Base-by-base conservation (phyloP, 2,113 vertebrate species). In the Brachyhypopomus gauderio region DNA sequence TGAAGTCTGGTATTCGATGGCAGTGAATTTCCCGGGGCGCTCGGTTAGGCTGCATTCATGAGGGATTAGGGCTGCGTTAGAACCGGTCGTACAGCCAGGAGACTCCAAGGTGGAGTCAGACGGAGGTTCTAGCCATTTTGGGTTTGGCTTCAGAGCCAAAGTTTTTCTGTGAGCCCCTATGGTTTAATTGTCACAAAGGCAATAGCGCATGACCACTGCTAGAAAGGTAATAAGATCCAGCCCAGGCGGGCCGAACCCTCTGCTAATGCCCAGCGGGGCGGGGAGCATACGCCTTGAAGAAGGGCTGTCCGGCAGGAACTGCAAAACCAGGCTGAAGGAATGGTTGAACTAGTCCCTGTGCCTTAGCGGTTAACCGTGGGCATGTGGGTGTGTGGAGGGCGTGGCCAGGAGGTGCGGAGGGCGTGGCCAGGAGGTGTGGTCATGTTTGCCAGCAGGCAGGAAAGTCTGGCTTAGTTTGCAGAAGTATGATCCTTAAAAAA, bases 1-100 rank as follows among this genome's bases (percentile, higher is more conserved):
- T 64, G 79, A 76, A 56, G 45, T 78, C 55, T 83, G 82, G 73
- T 75, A 84, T 83, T 20, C 34, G 4, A 60, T 5, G 11, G 34
- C 59, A 56, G 34, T 83, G 83, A 1, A 82, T 85, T 83, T 66
- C 66, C 72, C 72, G 22, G 27, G 9, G 58, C 41, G 1, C 1
- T 64, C 5, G 4, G 3, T 72, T 41, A 17, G 25, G 25, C 64
- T 60, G n/a, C 52, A 22, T 12, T 77, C 66, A 60, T 27, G 67
- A 30, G 38, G 17, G 72, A 63, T 22, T 48, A 48, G 5, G 11
- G 23, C 3, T 62, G n/a, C 60, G 16, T 72, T 14, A 45, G 3
- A n/a, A 6, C 41, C 48, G 56, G 59, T 38, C 19, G 1, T 11
- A 63, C 69, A 79, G 69, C 78, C 60, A 70, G 19, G 11, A 52